Conservation (phyloP, 1,140 invertebrate genomes). For the Pristionchus pacificus region DNA sequence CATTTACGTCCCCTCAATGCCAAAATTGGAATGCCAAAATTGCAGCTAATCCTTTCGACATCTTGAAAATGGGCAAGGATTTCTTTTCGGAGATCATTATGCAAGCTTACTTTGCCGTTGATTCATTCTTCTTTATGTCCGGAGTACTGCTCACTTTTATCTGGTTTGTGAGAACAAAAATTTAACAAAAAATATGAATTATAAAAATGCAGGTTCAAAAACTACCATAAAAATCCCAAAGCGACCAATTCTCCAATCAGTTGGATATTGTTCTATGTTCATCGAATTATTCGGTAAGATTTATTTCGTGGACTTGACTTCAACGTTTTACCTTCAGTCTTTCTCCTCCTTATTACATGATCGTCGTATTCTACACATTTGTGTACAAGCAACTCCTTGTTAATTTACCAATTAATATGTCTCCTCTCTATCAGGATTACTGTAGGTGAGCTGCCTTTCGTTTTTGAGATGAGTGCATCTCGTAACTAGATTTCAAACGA, state of each 20-base stretch:
- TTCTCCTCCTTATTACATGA: conserved; percentile 30
- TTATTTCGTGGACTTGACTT: neutral
- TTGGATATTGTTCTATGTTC: conserved; percentile 30
- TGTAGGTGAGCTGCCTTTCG: neutral
- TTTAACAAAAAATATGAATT: neutral
- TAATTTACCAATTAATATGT: neutral
- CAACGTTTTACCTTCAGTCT: conserved; percentile 2
- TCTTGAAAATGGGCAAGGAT: conserved; percentile 10
- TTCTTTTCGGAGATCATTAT: conserved; percentile 17
- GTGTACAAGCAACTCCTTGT: neutral
- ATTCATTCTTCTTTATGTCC: conserved; percentile 30
- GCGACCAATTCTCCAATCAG: conserved; percentile 9
- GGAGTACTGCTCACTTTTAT: conserved; percentile 21
- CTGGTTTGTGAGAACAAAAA: conserved; percentile 3
- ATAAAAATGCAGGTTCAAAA: neutral
- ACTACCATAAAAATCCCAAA: neutral
- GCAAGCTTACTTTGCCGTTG: conserved; percentile 30
- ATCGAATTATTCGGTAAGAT: conserved; percentile 24
- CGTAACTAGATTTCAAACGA: too few relatives aligned
- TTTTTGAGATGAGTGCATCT: too few relatives aligned
- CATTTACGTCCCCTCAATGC: conserved; percentile 7
- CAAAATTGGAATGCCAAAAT: too few relatives aligned
- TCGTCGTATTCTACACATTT: conserved; percentile 27
- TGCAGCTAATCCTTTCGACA: conserved; percentile 27
- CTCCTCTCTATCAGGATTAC: neutral